phyloP scores from a whole-genome alignment of 2,888 invertebrate species.

The Stegana nigrithorax region DNA sequence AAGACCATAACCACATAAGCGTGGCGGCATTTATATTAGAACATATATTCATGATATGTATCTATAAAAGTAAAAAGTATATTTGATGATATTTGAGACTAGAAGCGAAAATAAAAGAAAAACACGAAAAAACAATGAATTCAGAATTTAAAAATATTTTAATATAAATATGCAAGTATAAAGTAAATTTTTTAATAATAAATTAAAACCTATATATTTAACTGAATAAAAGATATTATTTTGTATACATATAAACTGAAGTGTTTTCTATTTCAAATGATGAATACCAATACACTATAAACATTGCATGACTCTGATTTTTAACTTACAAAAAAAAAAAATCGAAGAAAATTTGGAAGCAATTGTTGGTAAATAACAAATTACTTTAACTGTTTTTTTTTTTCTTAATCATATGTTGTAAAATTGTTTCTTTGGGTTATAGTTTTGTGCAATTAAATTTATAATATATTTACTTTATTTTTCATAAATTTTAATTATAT shows the following conservation, averaged over 20 bases:
- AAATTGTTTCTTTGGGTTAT: conserved; percentile 14
- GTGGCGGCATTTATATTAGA: too few relatives aligned
- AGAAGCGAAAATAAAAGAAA: conserved; percentile 27
- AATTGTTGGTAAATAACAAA: conserved; percentile 52
- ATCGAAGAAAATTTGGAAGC: conserved; percentile 22
- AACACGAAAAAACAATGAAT: conserved; percentile 26
- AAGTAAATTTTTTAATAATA: conserved; percentile 15
- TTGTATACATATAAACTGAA: conserved; percentile 30
- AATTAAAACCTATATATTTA: conserved; percentile 12
- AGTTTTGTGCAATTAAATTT: conserved; percentile 24
- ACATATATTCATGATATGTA: too few relatives aligned
- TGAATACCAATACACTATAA: not conserved
- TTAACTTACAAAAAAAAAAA: conserved; percentile 41
- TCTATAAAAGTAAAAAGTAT: too few relatives aligned
- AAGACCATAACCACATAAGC: too few relatives aligned
- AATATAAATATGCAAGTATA: conserved; percentile 10
- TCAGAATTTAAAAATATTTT: conserved; percentile 22
- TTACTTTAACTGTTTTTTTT: conserved; percentile 19
- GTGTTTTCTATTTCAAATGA: conserved; percentile 27
- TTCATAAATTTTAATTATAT: conserved; percentile 10
- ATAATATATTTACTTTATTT: conserved; percentile 22
- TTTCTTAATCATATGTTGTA: not conserved
- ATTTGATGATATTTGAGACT: too few relatives aligned
- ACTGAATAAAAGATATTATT: conserved; percentile 28
- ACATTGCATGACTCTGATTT: conserved; percentile 21